Evolutionary conservation across 2,797 vertebrate species (phyloP).

Genomic region (Microctenopoma steveboyesi): DNA sequence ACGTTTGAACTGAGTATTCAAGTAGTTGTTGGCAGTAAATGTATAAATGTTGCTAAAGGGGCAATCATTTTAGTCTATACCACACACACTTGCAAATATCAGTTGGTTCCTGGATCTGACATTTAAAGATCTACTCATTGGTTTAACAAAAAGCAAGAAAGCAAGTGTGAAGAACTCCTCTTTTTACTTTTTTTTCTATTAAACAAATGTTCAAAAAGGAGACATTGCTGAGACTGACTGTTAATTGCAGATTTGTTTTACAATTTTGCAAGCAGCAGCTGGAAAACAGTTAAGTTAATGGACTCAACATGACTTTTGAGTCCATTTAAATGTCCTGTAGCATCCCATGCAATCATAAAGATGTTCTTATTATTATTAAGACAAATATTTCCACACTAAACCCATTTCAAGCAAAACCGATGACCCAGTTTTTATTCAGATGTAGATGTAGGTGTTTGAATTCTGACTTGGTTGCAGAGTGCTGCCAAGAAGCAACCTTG

Average conservation of each 20-base stretch:
- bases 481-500: constrained; percentile 24
- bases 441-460: constrained; percentile 4
- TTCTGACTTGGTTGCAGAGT: constrained; percentile 11
- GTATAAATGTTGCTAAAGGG: neutral
- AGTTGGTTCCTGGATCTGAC: neutral
- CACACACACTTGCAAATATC: neutral
- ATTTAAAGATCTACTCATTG: neutral
- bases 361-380: no score
- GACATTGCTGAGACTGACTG: neutral
- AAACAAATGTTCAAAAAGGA: neutral
- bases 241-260: neutral
- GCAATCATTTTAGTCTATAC: neutral
- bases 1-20: neutral
- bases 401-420: neutral
- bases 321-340: no score
- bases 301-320: no score
- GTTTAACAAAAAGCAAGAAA: neutral
- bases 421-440: neutral
- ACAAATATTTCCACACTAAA: no score
- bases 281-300: neutral
- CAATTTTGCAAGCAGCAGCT: neutral
- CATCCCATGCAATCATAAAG: no score
- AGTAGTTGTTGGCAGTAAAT: neutral
- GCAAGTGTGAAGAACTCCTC: no score
- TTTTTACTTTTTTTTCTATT: neutral